These are phyloP conservation scores for Gobio occitaniae DNA, from an alignment of 2,797 vertebrate genomes.

Conservation along the genomic window DNA sequence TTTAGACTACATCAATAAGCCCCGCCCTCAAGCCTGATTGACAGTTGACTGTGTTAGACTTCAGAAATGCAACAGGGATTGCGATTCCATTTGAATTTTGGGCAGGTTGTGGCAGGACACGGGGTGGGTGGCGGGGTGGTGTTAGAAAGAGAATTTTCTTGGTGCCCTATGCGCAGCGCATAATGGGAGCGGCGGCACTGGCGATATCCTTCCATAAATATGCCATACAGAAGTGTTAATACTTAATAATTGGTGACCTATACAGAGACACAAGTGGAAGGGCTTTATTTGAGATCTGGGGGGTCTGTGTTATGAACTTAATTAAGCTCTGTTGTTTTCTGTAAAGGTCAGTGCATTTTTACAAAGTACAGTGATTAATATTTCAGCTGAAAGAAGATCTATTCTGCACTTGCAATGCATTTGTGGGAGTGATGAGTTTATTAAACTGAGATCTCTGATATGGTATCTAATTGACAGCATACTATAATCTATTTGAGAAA, in stretches of 20 bases:
- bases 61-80: too few species aligned
- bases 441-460: constrained; percentile 37
- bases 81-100: too few species aligned
- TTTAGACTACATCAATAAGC: too few species aligned
- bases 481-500: not conserved
- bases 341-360: constrained; percentile 51
- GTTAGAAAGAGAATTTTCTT: too few species aligned
- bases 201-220: not conserved
- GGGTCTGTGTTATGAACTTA: constrained; percentile 27
- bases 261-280: constrained; percentile 2
- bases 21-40: too few species aligned
- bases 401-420: constrained; percentile 17
- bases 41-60: too few species aligned
- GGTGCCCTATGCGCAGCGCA: too few species aligned
- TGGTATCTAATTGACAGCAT: constrained; percentile 16
- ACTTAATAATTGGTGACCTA: not conserved
- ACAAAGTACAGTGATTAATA: constrained; percentile 41
- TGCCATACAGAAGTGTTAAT: not conserved
- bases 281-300: constrained; percentile 35
- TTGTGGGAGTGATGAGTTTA: constrained; percentile 16
- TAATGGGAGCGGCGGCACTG: too few species aligned
- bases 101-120: too few species aligned
- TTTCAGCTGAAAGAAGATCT: constrained; percentile 23
- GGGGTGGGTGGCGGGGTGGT: too few species aligned
- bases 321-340: constrained; percentile 42